Evolutionary conservation across 2,888 invertebrate genomes (phyloP).

Genomic region (Pristionchus japonicus): DNA sequence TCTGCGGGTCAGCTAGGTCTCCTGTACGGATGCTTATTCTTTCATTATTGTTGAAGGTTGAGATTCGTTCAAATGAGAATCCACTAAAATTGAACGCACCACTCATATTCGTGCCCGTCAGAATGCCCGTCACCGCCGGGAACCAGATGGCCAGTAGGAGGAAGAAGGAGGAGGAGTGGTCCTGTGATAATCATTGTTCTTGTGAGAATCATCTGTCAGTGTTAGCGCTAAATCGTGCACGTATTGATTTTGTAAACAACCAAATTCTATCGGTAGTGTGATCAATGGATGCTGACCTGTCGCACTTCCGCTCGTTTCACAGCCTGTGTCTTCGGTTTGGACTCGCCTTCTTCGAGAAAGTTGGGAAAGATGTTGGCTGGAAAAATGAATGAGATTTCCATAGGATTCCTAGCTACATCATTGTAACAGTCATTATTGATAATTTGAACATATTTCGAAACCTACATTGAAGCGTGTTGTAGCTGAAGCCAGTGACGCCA

Average conservation of each 20-base stretch:
- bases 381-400: background rate
- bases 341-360: conserved; percentile 69
- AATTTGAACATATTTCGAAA: background rate
- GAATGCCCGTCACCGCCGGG: conserved; percentile 99
- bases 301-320: conserved; percentile 78
- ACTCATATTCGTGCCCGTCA: conserved; percentile 98
- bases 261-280: background rate
- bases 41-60: too few species aligned
- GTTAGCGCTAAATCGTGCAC: background rate
- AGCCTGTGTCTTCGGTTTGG: conserved; percentile 63
- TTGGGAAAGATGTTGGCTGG: background rate
- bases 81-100: too few species aligned
- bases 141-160: conserved; percentile 98
- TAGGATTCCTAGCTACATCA: too few species aligned
- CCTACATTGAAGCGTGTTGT: conserved; percentile 88
- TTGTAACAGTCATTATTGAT: too few species aligned
- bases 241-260: background rate
- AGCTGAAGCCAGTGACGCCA: conserved; percentile 92
- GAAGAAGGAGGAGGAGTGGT: conserved; percentile 93
- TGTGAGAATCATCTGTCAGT: too few species aligned
- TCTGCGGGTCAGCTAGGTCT: conserved; percentile 96
- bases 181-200: too few species aligned
- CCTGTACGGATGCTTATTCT: too few species aligned
- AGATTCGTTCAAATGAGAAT: too few species aligned
- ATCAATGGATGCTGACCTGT: conserved; percentile 51